phyloP scores from a whole-genome alignment of 2,888 invertebrate species.

The Thecophora atra region DNA sequence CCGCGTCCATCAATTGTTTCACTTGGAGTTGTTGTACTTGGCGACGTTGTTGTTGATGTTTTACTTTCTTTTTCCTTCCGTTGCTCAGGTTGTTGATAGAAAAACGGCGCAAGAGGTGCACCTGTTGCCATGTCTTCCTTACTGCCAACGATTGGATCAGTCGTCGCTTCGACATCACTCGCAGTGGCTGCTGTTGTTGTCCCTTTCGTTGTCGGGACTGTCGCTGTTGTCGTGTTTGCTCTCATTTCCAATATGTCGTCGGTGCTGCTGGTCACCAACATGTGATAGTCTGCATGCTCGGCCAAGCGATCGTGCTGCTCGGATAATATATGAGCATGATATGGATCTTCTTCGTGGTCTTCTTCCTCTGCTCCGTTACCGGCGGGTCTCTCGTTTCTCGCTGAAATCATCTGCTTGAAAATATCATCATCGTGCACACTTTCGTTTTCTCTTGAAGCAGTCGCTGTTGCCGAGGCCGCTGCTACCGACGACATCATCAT shows the following conservation, averaged over 20 bases:
- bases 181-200: constrained; percentile 36
- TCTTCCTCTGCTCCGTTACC: background rate
- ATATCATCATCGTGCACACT: constrained; percentile 25
- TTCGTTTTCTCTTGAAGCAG: constrained; percentile 35
- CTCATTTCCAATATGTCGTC: constrained; percentile 50
- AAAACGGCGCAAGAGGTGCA: constrained; percentile 43
- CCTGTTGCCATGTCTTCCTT: constrained; percentile 55
- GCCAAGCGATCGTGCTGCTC: constrained; percentile 62
- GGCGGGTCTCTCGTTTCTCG: background rate
- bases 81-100: constrained; percentile 5
- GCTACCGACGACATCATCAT: constrained; percentile 40
- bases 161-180: constrained; percentile 38
- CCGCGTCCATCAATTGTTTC: constrained; percentile 53
- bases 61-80: constrained; percentile 30
- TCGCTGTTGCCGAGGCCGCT: constrained; percentile 37
- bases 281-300: constrained; percentile 62
- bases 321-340: constrained; percentile 61
- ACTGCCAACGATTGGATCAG: constrained; percentile 51
- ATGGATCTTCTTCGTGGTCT: constrained; percentile 58
- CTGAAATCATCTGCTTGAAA: constrained; percentile 33
- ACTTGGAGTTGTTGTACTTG: constrained; percentile 19
- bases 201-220: constrained; percentile 34
- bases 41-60: constrained; percentile 22
- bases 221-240: constrained; percentile 41
- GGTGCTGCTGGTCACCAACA: constrained; percentile 54